phyloP scores from a whole-genome alignment of 2,888 invertebrate species.

The Calameuta filiformis region DNA sequence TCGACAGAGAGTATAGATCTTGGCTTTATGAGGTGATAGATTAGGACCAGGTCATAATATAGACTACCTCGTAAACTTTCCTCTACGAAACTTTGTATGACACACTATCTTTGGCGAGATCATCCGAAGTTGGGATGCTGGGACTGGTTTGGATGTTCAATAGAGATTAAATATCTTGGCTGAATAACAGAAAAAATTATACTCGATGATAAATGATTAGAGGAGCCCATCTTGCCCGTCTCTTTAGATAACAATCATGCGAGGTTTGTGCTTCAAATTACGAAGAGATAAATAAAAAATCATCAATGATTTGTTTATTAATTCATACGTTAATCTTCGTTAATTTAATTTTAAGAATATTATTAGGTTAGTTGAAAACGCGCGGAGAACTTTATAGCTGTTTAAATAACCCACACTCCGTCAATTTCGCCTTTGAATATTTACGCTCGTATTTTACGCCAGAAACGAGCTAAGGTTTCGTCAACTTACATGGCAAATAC shows the following conservation, averaged over 20 bases:
- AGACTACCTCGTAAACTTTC: neutral
- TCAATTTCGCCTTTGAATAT: neutral
- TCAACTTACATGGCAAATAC: neutral
- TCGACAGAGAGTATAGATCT: neutral
- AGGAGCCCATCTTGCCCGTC: neutral
- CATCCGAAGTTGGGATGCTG: conserved; percentile 2
- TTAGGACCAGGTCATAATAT: neutral
- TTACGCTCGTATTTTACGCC: neutral
- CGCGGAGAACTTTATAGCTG: neutral
- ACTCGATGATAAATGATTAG: neutral
- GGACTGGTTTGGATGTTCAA: neutral
- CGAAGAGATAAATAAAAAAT: neutral
- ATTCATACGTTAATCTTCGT: neutral
- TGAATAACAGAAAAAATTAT: neutral
- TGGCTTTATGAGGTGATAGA: neutral
- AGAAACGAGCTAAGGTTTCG: neutral
- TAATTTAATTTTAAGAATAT: neutral
- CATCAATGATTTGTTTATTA: neutral
- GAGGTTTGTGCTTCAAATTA: neutral
- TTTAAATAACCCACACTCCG: neutral
- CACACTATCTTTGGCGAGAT: neutral
- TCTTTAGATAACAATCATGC: neutral
- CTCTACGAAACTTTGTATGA: neutral
- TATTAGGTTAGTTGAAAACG: neutral
- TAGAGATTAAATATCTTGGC: neutral